Evolutionary conservation across 2,888 invertebrate genomes (phyloP).

Genomic region (Brachyptera risi): DNA sequence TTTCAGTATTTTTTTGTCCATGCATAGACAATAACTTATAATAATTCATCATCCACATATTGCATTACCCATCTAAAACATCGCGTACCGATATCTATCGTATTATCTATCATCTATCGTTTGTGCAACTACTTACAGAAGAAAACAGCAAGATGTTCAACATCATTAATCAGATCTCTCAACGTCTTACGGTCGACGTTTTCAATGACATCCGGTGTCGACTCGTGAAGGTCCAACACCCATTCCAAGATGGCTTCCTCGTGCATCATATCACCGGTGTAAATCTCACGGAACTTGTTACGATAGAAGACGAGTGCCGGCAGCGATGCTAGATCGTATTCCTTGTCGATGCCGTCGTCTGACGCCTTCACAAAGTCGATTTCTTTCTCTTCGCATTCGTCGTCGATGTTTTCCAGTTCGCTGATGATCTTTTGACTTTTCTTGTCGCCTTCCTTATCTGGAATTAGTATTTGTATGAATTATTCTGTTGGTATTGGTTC

Average conservation of each 20-base stretch:
- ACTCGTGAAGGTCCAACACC: constrained; percentile 80
- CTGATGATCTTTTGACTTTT: constrained; percentile 83
- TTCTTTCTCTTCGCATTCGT: constrained; percentile 86
- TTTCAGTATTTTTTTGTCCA: too few species aligned
- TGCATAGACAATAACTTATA: too few species aligned
- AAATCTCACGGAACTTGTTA: constrained; percentile 83
- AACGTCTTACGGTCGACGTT: constrained; percentile 86
- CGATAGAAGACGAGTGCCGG: constrained; percentile 85
- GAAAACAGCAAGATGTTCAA: constrained; percentile 87
- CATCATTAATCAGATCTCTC: constrained; percentile 82
- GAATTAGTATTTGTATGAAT: background rate
- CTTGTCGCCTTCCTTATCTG: constrained; percentile 86
- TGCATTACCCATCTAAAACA: too few species aligned
- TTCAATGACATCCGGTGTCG: constrained; percentile 85
- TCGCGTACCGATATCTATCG: background rate
- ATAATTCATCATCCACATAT: too few species aligned
- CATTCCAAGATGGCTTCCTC: constrained; percentile 86
- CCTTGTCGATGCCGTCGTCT: constrained; percentile 80
- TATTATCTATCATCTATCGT: too few species aligned
- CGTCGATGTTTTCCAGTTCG: constrained; percentile 88
- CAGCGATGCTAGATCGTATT: constrained; percentile 76
- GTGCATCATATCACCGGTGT: constrained; percentile 78
- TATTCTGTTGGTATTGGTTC: background rate
- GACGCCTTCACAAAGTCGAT: constrained; percentile 91
- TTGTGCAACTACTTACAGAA: constrained; percentile 72